Percentiles rank a stretch among this genome's conserved stretches.
phyloP scores from a whole-genome alignment of 2,113 vertebrate genomes.

The Cheirogaleus medius region DNA sequence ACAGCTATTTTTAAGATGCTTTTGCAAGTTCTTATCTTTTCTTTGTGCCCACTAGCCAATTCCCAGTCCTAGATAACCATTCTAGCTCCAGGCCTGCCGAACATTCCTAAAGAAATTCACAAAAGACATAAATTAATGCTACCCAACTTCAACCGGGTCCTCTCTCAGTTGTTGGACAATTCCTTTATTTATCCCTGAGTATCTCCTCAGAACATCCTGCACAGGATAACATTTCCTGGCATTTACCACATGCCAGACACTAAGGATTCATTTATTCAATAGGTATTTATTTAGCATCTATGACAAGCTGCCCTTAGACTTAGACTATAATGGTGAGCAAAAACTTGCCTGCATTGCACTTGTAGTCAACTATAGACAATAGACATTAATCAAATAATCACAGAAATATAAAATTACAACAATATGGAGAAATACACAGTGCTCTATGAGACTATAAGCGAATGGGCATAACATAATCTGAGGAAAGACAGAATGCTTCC shows the following conservation, averaged over 20 bases:
- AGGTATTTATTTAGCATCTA: background rate
- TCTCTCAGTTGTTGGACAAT: background rate
- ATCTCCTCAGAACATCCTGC: background rate
- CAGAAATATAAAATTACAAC: background rate
- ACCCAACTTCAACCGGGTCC: background rate
- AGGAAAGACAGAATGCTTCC: background rate
- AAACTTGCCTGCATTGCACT: background rate
- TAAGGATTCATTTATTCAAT: background rate
- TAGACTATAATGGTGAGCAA: background rate
- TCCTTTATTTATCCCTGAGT: background rate
- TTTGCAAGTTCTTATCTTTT: background rate
- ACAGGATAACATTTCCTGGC: background rate
- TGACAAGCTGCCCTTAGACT: background rate
- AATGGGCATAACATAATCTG: background rate
- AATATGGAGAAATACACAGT: background rate
- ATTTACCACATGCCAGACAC: background rate
- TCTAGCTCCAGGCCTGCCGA: background rate
- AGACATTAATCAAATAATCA: background rate
- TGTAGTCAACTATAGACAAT: background rate
- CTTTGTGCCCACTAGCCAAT: background rate
- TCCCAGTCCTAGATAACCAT: background rate
- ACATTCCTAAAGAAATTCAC: background rate
- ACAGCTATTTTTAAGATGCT: slow-evolving; percentile 4
- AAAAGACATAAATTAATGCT: background rate
- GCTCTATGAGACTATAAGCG: background rate